Base-by-base conservation (phyloP, 2,888 invertebrate genomes). In the Ommatoiulus sabulosus region DNA sequence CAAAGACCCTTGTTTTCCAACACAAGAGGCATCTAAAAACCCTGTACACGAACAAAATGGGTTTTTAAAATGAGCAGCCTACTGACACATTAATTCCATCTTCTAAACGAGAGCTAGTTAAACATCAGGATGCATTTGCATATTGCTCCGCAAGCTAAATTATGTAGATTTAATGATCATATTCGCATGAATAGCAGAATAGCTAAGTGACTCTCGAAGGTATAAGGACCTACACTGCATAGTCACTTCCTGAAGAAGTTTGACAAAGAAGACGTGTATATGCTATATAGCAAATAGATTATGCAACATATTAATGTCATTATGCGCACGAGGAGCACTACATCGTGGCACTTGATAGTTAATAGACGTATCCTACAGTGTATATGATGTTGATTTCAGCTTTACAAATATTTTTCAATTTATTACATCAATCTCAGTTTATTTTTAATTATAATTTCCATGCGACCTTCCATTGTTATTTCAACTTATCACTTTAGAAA, bases 101-200 rank as follows among this genome's bases (percentile, higher is more conserved):
- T 43, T 80, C 80, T 12, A 35, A 3, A 80, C 10, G 35, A 80
- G 80, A 35, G 80, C 80, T 80, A 80, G 80, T 80, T 35, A 35
- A 80, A 80, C 80, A 80, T 72, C 20, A 3, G 15, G 35, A 15
- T 35, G 15, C 80, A 80, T 80, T 80, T 80, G 80, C 80, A 80
- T 80, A 35, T 80, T 80, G 35, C 80, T 80, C 15, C 8, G 3
- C 35, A 35, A 12, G 15, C 24, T 80, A 80, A 35, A 80, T 80
- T 80, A 80, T 43, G 80, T 80, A 80, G 80, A 80, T 80, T 80
- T 80, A 80, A 35, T 80, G 35, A 80, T 35, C 80, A 80, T 24
- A 80, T 80, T 80, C 80, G 35, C 35, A 43, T 12, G 80, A 35
- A 24, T 6, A 72, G 10, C n/a, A 72, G 72, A 24, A 72, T 24